Evolutionary conservation across 2,888 invertebrate genomes (phyloP).

Genomic region (Agrotis segetum): DNA sequence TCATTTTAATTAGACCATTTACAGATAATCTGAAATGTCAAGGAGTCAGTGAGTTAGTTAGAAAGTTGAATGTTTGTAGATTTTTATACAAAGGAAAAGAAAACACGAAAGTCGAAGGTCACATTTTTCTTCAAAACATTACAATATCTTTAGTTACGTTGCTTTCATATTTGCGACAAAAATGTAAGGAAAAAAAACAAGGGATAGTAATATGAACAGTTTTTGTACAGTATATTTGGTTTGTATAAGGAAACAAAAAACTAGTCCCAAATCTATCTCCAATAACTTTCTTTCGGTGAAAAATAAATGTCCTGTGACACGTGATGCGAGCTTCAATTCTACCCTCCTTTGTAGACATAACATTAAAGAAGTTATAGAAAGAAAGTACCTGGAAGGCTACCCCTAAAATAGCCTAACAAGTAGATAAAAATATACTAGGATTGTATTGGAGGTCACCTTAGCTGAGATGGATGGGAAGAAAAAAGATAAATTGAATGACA

Average conservation of each 20-base stretch:
- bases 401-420: not conserved
- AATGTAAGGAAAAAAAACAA: not conserved
- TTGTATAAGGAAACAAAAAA: not conserved
- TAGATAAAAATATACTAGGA: not conserved
- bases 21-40: slow-evolving; percentile 33
- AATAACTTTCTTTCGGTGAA: not conserved
- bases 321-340: slow-evolving; percentile 4
- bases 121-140: not conserved
- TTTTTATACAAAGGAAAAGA: not conserved
- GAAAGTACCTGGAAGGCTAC: not conserved
- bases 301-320: slow-evolving; percentile 17
- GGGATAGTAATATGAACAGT: not conserved
- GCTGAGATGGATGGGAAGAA: too few species aligned
- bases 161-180: not conserved
- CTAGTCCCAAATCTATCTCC: not conserved
- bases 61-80: slow-evolving; percentile 14
- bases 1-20: slow-evolving; percentile 38
- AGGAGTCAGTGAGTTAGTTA: slow-evolving; percentile 7
- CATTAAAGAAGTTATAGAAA: not conserved
- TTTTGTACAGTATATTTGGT: slow-evolving; percentile 1
- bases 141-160: not conserved
- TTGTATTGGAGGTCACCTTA: too few species aligned
- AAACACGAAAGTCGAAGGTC: not conserved
- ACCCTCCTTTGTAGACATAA: not conserved
- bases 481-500: too few species aligned